Percentiles rank a stretch among this genome's conserved stretches.
Conservation (phyloP, 2,888 invertebrate genomes). For the Acanthoscelides obtectus region DNA sequence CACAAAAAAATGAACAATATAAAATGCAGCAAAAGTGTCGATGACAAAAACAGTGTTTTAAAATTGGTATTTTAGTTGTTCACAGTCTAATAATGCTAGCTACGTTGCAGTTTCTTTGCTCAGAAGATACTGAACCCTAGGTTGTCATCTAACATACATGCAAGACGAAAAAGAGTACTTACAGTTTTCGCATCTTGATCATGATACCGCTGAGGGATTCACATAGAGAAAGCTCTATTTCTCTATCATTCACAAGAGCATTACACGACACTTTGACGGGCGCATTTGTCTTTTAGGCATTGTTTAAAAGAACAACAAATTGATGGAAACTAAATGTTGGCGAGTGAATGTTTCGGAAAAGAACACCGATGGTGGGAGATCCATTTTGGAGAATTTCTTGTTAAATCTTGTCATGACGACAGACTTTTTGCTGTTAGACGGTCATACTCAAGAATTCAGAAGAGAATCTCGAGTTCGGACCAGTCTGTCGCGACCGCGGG, state of each 20-base stretch:
- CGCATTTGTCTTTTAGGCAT: conserved; percentile 20
- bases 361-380: conserved; percentile 15
- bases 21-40: no score
- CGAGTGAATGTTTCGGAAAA: conserved; percentile 9
- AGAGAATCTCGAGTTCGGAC: background rate
- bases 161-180: no score
- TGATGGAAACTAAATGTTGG: conserved; percentile 14
- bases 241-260: conserved; percentile 22
- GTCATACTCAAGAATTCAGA: conserved; percentile 13
- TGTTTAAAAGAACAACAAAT: conserved; percentile 14
- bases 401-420: conserved; percentile 18
- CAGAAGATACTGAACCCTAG: no score
- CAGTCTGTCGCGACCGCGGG: background rate
- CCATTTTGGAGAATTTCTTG: conserved; percentile 21
- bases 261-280: conserved; percentile 24
- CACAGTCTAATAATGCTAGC: no score
- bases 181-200: conserved; percentile 25
- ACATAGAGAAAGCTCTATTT: conserved; percentile 21
- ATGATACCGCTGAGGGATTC: conserved; percentile 20
- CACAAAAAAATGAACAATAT: no score
- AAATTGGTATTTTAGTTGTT: no score
- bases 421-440: conserved; percentile 6
- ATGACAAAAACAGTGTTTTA: no score
- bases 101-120: no score
- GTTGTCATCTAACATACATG: no score